Evolutionary conservation across 2,797 vertebrate genomes (phyloP).

Genomic region (Gymnothorax reevesii): DNA sequence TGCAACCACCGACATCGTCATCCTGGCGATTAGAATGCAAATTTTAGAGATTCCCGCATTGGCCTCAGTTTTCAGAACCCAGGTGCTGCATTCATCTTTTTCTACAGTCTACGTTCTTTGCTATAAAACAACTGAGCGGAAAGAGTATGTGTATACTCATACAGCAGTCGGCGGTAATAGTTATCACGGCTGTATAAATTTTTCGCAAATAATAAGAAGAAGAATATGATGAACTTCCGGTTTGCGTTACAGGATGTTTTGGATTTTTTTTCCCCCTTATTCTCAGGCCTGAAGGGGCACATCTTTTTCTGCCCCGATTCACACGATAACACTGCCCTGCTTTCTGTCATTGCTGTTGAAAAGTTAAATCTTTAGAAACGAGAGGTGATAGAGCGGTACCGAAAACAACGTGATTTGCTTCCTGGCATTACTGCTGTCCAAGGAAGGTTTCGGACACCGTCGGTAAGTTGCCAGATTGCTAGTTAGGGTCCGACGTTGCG

Average conservation of each 20-base stretch:
- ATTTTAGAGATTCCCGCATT: no score
- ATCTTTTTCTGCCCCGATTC: not conserved
- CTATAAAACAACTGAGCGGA: no score
- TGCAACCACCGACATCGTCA: no score
- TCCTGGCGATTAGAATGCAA: no score
- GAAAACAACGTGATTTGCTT: not conserved
- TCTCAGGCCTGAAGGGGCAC: not conserved
- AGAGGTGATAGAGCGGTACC: not conserved
- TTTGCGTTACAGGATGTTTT: not conserved
- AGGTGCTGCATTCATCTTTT: no score
- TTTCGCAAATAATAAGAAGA: no score
- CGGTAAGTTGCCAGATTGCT: not conserved
- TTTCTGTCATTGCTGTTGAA: not conserved
- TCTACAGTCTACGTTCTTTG: no score
- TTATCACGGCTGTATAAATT: no score
- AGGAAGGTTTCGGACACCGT: not conserved
- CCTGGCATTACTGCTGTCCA: not conserved
- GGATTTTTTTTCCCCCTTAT: not conserved
- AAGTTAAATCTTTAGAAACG: not conserved
- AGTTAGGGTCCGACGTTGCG: not conserved
- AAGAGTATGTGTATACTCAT: no score
- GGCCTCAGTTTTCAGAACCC: no score
- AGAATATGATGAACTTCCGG: not conserved
- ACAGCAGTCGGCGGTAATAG: no score
- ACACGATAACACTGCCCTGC: not conserved